These are phyloP conservation scores for Redunca redunca DNA, from an alignment of 2,113 vertebrate species.

Conservation along the genomic window DNA sequence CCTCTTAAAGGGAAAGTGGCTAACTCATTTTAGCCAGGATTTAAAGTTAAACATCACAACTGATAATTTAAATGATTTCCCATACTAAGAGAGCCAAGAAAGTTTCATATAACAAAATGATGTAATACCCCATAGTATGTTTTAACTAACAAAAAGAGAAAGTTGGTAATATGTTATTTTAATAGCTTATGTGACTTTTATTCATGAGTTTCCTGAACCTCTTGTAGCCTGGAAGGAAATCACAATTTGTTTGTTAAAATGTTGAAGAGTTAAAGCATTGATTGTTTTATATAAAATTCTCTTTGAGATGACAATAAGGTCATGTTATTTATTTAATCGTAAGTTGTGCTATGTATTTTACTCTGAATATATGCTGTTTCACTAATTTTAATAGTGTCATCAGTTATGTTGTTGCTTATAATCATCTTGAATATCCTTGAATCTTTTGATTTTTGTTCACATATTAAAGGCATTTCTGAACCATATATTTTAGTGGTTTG, in stretches of 20 bases:
- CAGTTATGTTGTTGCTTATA: not conserved
- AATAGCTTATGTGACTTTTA: not conserved
- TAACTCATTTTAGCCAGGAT: not conserved
- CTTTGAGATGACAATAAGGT: not conserved
- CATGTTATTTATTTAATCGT: slow-evolving; percentile 4
- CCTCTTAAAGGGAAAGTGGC: not conserved
- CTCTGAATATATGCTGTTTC: not conserved
- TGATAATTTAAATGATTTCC: not conserved
- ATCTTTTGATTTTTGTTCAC: not conserved
- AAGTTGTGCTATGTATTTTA: not conserved
- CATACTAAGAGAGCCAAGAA: not conserved
- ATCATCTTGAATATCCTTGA: slow-evolving; percentile 29
- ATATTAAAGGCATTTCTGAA: slow-evolving; percentile 33
- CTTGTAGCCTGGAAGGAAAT: not conserved
- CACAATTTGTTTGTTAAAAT: not conserved
- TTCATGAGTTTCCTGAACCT: not conserved
- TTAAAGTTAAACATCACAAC: not conserved
- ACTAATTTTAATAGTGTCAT: not conserved
- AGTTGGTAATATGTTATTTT: not conserved
- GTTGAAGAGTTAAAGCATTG: not conserved
- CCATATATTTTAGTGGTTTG: not conserved
- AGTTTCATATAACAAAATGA: not conserved
- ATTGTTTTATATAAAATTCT: not conserved
- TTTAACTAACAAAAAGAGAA: not conserved
- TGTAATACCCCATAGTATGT: not conserved